Base-by-base conservation (phyloP, 2,113 vertebrate species). In the Ia io region DNA sequence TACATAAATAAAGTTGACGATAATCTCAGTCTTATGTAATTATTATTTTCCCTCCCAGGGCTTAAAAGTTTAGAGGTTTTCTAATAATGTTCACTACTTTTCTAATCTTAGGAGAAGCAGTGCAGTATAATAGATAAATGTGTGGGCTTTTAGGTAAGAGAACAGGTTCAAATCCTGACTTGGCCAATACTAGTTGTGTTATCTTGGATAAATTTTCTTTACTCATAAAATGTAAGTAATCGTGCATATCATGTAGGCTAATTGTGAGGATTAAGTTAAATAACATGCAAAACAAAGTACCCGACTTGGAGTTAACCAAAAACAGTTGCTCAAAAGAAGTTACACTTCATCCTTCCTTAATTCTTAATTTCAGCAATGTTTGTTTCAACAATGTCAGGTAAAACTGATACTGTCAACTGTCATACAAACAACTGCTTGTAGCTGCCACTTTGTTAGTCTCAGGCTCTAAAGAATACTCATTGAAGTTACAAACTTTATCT, bases 21-120 rank as follows among this genome's bases (percentile, higher is more conserved):
- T 40, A 61, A 84, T 67, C 20, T 76, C 61, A 95, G 63, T 73
- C 73, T 93, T 88, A 77, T 20, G 35, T 79, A 92, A 78, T 73
- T 87, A 94, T 70, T 61, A 80, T 20, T 91, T 91, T 94, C 67
- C 42, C 17, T 82, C 13, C 14, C 9, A 83, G 65, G 32, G 9
- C 6, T 88, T 90, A 86, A 80, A 76, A 84, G 9, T 53, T 91
- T 20, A 61, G 13, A 93, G 40, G 70, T 35, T 67, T 92, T 87
- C 47, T 89, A 85, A n/a, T 63, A 80, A 71, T 63, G 92, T 85
- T 53, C 9, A 69, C 40, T 32, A 70, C 13, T 67, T 79, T 90
- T 78, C 40, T 83, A 67, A 53, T 84, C 5, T 88, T 96, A 93
- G 59, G 13, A 93, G 37, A 67, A 70, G 44, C 3, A 61, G 12